These are phyloP conservation scores for Halcyon smyrnensis DNA, from an alignment of 2,797 vertebrate genomes.

Conservation along the genomic window DNA sequence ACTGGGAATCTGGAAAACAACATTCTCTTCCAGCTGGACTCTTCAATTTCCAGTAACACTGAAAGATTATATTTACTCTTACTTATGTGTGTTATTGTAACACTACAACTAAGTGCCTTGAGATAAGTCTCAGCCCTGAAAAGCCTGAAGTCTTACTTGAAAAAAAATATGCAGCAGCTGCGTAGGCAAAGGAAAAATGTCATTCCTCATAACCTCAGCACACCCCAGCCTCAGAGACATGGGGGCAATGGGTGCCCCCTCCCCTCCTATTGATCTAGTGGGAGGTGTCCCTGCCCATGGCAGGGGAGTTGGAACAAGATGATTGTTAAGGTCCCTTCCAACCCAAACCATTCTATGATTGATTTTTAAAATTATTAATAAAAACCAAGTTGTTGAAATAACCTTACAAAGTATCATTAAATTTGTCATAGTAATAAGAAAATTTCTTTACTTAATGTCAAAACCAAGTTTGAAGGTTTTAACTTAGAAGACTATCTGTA, in stretches of 20 bases:
- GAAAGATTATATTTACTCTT: background rate
- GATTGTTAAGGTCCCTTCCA: background rate
- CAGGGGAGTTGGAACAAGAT: background rate
- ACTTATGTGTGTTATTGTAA: background rate
- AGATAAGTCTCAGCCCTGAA: background rate
- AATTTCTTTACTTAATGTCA: background rate
- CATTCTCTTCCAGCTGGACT: background rate
- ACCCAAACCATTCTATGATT: background rate
- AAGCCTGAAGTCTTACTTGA: background rate
- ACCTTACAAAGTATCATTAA: background rate
- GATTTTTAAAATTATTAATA: background rate
- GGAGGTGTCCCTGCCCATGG: background rate
- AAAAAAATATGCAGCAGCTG: background rate
- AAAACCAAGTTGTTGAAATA: background rate
- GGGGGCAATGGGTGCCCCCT: background rate
- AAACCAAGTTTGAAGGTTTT: background rate
- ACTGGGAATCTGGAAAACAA: background rate
- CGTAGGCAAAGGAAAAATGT: background rate
- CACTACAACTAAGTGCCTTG: background rate
- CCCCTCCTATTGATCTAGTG: background rate
- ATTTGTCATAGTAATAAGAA: background rate
- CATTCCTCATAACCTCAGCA: background rate
- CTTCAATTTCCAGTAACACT: background rate
- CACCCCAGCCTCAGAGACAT: accelerated
- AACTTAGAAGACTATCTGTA: background rate